A percentile compares a stretch with the other conserved stretches of the same genome.
Conservation (phyloP, 2,888 invertebrate species). For the Limnephilus rhombicus region DNA sequence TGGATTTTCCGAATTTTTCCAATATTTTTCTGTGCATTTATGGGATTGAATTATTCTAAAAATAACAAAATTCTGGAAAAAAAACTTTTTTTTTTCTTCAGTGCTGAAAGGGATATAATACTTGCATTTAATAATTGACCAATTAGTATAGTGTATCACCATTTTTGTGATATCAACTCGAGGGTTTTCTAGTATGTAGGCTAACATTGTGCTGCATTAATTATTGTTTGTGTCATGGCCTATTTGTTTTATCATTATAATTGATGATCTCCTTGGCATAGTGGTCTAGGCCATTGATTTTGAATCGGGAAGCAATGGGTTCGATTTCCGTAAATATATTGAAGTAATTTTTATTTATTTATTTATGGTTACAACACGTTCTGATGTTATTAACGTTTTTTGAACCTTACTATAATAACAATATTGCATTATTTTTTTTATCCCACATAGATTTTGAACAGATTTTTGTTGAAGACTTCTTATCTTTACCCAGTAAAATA, state of each 20-base stretch:
- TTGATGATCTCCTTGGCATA: not conserved
- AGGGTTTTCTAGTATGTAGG: conserved; percentile 30
- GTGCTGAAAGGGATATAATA: too few relatives aligned
- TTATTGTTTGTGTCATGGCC: not conserved
- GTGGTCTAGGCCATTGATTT: too few relatives aligned
- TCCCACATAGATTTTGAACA: not conserved
- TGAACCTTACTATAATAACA: not conserved
- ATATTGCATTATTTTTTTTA: not conserved
- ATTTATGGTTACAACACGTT: not conserved
- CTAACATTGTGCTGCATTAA: not conserved
- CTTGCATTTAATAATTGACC: not conserved
- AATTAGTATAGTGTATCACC: not conserved
- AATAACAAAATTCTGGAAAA: too few relatives aligned
- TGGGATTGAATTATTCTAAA: too few relatives aligned
- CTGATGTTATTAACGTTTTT: not conserved
- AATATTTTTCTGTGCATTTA: too few relatives aligned
- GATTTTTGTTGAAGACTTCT: too few relatives aligned
- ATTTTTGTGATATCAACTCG: not conserved
- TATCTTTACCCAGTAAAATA: too few relatives aligned
- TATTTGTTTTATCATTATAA: not conserved
- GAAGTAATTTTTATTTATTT: not conserved
- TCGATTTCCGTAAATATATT: not conserved
- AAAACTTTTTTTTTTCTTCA: too few relatives aligned
- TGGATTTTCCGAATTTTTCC: too few relatives aligned
- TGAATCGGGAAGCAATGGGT: not conserved